Evolutionary conservation across 2,888 invertebrate species (phyloP).

Genomic region (Mesorhabditis sp.): DNA sequence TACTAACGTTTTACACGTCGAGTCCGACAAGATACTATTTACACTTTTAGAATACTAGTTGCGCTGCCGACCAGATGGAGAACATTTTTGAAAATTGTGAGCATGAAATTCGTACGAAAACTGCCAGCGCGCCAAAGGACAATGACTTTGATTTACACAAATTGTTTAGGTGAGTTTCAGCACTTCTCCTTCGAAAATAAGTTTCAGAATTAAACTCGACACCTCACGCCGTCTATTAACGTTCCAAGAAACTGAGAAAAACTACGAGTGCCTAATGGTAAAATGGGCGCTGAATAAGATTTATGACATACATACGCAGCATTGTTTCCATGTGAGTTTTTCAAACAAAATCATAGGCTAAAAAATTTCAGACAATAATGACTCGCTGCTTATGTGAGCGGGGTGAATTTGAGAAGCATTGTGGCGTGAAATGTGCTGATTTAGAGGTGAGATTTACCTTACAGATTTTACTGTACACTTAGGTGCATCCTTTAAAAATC

Average conservation of each 20-base stretch:
- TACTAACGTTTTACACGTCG: neutral
- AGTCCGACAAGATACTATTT: neutral
- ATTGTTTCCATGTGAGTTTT: neutral
- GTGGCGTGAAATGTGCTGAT: slow-evolving; percentile 1
- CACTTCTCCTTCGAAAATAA: neutral
- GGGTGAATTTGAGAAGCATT: slow-evolving; percentile 4
- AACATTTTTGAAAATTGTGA: slow-evolving; percentile 1
- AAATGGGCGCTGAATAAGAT: neutral
- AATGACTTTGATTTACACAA: slow-evolving; percentile 1
- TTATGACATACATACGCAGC: neutral
- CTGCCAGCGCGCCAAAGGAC: neutral
- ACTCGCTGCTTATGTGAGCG: slow-evolving; percentile 1
- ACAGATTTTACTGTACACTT: neutral
- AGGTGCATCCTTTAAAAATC: neutral
- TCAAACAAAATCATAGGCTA: too few species aligned
- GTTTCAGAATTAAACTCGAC: neutral
- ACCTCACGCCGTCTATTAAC: neutral
- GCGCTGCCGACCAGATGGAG: neutral
- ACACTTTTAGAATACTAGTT: neutral
- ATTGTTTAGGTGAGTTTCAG: neutral
- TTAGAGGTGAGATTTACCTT: neutral
- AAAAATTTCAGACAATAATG: neutral
- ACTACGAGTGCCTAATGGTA: slow-evolving; percentile 1
- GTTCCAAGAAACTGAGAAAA: neutral
- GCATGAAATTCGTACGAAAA: slow-evolving; percentile 1